These are phyloP conservation scores for Mactromeris polynyma DNA, from an alignment of 2,888 invertebrate species.

Conservation along the genomic window DNA sequence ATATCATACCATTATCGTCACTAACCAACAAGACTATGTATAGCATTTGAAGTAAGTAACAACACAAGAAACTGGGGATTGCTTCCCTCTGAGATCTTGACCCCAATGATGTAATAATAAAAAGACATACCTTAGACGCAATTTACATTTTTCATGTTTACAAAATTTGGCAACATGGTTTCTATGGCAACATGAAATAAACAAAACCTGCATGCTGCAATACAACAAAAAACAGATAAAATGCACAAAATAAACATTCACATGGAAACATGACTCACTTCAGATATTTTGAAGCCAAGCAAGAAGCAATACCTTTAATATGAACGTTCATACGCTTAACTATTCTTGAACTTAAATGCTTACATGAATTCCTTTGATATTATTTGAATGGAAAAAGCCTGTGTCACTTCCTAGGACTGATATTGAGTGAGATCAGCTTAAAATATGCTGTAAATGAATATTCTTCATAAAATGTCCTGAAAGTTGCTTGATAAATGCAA, in stretches of 20 bases:
- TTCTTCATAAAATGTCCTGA: no score
- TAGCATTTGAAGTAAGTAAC: no score
- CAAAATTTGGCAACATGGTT: conserved; percentile 3
- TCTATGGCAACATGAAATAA: conserved; percentile 4
- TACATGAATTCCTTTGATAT: no score
- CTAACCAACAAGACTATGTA: no score
- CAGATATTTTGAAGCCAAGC: not conserved
- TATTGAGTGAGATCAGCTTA: no score
- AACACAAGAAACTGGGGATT: no score
- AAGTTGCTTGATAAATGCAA: no score
- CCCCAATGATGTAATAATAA: not conserved
- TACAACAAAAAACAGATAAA: conserved; percentile 31
- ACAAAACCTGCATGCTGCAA: conserved; percentile 29
- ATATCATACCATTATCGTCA: no score
- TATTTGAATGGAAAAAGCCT: no score
- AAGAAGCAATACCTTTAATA: not conserved
- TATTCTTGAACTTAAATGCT: no score
- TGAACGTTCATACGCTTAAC: not conserved
- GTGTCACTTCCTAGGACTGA: no score
- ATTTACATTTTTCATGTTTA: not conserved
- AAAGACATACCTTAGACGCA: conserved; percentile 7
- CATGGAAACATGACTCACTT: not conserved
- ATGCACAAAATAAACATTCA: conserved; percentile 18
- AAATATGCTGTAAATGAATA: no score
- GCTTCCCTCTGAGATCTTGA: not conserved